A percentile compares a stretch with the other conserved stretches of the same genome.
These are phyloP conservation scores for Nothobranchius furzeri DNA, from an alignment of 2,113 vertebrate species.

Conservation along the genomic window DNA sequence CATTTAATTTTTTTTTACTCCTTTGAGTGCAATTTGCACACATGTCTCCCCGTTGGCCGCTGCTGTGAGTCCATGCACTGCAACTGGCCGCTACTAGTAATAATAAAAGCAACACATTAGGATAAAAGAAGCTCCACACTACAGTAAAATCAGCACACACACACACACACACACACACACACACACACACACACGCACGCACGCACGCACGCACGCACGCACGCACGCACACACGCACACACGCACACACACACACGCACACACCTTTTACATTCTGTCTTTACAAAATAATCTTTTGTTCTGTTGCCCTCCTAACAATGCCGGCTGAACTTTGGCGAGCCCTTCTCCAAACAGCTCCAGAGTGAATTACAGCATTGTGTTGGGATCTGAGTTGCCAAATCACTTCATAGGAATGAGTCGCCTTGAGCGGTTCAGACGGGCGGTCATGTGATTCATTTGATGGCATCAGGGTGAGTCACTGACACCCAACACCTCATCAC, in stretches of 20 bases:
- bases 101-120: neutral
- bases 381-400: constrained; percentile 61
- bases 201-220: no score
- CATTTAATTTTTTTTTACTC: no score
- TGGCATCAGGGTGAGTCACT: constrained; percentile 60
- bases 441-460: constrained; percentile 57
- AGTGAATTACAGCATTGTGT: constrained; percentile 71
- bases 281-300: constrained; percentile 56
- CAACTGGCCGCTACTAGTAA: no score
- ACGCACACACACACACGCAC: no score
- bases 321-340: constrained; percentile 45
- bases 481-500: constrained; percentile 62
- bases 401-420: constrained; percentile 72
- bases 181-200: no score
- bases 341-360: constrained; percentile 28
- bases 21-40: no score
- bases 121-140: constrained; percentile 5
- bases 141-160: neutral
- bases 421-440: constrained; percentile 70
- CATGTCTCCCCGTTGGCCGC: no score
- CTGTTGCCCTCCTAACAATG: constrained; percentile 50
- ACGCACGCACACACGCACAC: no score
- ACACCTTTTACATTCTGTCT: constrained; percentile 46
- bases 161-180: no score
- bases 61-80: no score